Evolutionary conservation across 2,113 vertebrate species (phyloP).

Genomic region (Neolamprologus tretocephalus): DNA sequence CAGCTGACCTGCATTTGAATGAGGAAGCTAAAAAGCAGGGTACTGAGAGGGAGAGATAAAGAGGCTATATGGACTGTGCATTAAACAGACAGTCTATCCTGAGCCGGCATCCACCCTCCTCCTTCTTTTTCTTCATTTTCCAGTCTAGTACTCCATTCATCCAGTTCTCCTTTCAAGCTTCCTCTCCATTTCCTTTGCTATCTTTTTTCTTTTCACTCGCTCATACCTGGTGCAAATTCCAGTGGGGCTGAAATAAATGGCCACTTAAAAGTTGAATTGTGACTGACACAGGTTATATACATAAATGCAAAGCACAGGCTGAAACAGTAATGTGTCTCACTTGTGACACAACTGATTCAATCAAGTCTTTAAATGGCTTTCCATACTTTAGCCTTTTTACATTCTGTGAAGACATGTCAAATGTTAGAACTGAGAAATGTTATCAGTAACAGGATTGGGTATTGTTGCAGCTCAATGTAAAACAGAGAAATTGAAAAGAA

Average conservation of each 20-base stretch:
- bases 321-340: background rate
- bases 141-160: constrained; percentile 44
- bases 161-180: constrained; percentile 10
- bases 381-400: background rate
- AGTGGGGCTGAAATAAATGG: constrained; percentile 13
- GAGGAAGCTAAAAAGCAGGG: constrained; percentile 36
- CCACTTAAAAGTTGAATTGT: constrained; percentile 25
- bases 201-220: constrained; percentile 4
- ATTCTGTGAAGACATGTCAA: background rate
- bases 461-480: background rate
- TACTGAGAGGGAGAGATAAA: constrained; percentile 56
- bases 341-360: background rate
- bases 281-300: background rate
- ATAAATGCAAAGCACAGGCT: background rate
- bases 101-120: constrained; percentile 22
- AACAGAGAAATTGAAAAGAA: background rate
- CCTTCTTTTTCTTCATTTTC: constrained; percentile 47
- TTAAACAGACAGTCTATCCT: constrained; percentile 47
- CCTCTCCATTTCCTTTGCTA: constrained; percentile 1
- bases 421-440: background rate
- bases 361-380: background rate
- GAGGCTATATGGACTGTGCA: constrained; percentile 52
- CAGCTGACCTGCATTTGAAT: constrained; percentile 59
- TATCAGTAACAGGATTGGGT: background rate
- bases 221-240: constrained; percentile 19